phyloP scores from a whole-genome alignment of 2,797 vertebrate species.

The Gallinago solitaria region DNA sequence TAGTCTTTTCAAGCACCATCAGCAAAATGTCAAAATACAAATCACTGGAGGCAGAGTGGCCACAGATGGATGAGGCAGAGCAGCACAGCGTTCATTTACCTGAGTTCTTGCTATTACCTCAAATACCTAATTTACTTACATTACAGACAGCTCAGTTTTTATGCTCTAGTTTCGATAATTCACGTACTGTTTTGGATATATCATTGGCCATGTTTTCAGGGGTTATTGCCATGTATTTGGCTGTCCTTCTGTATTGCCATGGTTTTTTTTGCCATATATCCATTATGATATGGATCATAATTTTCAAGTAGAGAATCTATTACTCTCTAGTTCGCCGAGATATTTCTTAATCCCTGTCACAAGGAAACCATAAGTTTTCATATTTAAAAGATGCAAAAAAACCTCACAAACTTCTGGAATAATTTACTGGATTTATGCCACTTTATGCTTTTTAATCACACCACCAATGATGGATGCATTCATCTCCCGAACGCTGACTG shows the following conservation, averaged over 20 bases:
- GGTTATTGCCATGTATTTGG: neutral
- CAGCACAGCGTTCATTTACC: neutral
- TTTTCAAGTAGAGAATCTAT: slow-evolving; percentile 17
- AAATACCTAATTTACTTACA: neutral
- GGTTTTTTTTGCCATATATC: neutral
- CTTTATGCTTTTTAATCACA: slow-evolving; percentile 25
- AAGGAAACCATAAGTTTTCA: neutral
- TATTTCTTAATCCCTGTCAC: slow-evolving; percentile 13
- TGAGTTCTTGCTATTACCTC: neutral
- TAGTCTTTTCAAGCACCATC: accelerated
- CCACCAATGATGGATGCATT: neutral
- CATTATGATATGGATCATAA: neutral
- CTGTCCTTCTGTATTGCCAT: neutral
- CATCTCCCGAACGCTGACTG: neutral
- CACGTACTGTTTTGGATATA: neutral
- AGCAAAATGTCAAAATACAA: neutral
- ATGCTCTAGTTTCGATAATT: neutral
- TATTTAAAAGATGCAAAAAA: slow-evolving; percentile 15
- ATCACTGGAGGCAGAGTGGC: neutral
- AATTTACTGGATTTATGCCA: neutral
- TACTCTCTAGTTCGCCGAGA: neutral
- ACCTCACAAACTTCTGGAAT: neutral
- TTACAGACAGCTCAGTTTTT: neutral
- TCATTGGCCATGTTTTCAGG: neutral
- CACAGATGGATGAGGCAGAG: neutral